Base-by-base conservation (phyloP, 2,888 invertebrate genomes). In the Argyresthia goedartella region DNA sequence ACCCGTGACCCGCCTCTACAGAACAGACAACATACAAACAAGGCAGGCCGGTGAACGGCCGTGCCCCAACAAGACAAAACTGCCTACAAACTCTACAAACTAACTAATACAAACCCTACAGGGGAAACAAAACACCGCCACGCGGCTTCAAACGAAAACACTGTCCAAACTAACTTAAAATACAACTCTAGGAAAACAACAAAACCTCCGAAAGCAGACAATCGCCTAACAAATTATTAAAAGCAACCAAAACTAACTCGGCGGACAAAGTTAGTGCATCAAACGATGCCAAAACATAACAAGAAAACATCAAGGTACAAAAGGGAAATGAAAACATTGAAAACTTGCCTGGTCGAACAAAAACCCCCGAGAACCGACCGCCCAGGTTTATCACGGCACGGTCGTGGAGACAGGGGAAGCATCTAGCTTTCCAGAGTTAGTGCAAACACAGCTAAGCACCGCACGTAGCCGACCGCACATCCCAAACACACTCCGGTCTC, bases 381-480 rank as follows among this genome's bases (percentile, higher is more conserved):
- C 2, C 39, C 10, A 39, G 39, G 3, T 9, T 39, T 8, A 11
- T 6, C 39, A 8, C 3, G n/a, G 39, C 39, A 39, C 25, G 25
- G n/a, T n/a, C n/a, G n/a, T n/a, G n/a, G 25, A 6, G 25, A 25
- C 25, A 25, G 6, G 25, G 25, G 45, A 25, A 39, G 13, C 39
- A 45, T 7, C 47, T 35, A 47, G 39, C 42, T 39, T 39, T 14
- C n/a, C 11, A 47, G 61, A 64, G 63, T 62, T 61, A 67, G 66
- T 67, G 65, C 68, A 67, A 65, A 66, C n/a, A 33, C 33, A 65
- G 66, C 61, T 54, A 54, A 53, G 50, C 57, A 63, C 60, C 62
- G 69, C 72, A 74, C 74, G 69, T 72, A 75, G 65, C 69, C 74
- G 76, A 76, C 81, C 72, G 75, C 79, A 80, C 79, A 81, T 81